A percentile compares a stretch with the other conserved stretches of the same genome.
These are phyloP conservation scores for Coregonus sp. DNA, from an alignment of 2,797 vertebrate genomes.

Conservation along the genomic window DNA sequence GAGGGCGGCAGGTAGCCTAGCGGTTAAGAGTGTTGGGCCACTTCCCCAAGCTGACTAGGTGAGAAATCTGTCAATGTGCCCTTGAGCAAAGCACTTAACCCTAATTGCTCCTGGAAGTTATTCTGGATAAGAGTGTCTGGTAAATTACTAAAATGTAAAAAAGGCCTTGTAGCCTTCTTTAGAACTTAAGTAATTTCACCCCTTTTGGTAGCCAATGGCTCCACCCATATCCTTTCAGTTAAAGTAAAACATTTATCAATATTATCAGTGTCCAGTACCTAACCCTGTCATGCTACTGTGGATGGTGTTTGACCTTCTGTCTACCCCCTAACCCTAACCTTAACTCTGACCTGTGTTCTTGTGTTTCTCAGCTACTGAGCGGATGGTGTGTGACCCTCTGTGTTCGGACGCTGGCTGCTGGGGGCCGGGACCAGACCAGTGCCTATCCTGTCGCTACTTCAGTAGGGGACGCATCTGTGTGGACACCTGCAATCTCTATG, in stretches of 20 bases:
- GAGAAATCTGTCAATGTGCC: too few relatives aligned
- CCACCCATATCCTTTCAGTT: neutral
- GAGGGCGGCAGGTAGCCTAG: too few relatives aligned
- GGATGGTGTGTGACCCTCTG: constrained; percentile 89
- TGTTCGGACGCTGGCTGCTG: constrained; percentile 93
- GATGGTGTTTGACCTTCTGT: neutral
- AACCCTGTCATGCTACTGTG: neutral
- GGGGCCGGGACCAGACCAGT: constrained; percentile 93
- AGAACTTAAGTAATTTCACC: too few relatives aligned
- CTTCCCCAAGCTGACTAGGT: too few relatives aligned
- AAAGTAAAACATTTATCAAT: neutral
- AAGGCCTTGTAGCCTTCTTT: too few relatives aligned
- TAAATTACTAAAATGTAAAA: too few relatives aligned
- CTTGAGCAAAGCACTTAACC: too few relatives aligned
- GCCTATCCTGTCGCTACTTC: constrained; percentile 89
- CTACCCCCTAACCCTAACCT: neutral
- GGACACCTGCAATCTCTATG: constrained; percentile 89
- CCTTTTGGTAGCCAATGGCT: neutral
- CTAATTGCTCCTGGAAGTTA: too few relatives aligned
- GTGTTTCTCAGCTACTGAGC: constrained; percentile 79
- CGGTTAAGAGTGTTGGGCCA: too few relatives aligned
- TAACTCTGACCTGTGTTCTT: constrained; percentile 15
- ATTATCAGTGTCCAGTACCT: too few relatives aligned
- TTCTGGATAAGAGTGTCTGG: too few relatives aligned
- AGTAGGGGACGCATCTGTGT: constrained; percentile 89